These are phyloP conservation scores for Parnassius apollo DNA, from an alignment of 2,888 invertebrate species.

Conservation along the genomic window DNA sequence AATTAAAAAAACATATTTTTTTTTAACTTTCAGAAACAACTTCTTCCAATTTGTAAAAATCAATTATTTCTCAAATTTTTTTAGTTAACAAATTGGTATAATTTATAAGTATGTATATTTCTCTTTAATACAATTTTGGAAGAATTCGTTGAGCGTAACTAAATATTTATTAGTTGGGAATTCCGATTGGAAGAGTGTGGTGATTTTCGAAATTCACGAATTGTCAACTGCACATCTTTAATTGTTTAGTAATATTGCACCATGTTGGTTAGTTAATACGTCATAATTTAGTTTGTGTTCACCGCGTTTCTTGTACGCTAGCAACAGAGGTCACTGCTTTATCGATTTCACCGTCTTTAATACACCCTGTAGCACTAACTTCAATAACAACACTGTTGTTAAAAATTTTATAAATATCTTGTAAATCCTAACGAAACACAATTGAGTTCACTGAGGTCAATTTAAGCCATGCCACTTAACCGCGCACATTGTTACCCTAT, in stretches of 20 bases:
- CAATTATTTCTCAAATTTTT: not conserved
- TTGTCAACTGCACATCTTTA: conserved; percentile 20
- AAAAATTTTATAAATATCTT: conserved; percentile 2
- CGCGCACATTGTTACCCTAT: conserved; percentile 21
- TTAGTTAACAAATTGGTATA: not conserved
- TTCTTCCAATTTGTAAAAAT: not conserved
- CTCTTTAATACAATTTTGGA: conserved; percentile 20
- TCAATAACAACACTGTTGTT: conserved; percentile 26
- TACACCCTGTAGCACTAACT: conserved; percentile 22
- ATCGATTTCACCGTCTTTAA: conserved; percentile 49
- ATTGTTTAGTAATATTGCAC: conserved; percentile 8
- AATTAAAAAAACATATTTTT: too few species aligned
- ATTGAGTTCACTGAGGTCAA: conserved; percentile 14
- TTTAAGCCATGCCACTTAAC: not conserved
- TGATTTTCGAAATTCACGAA: conserved; percentile 22
- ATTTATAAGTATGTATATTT: conserved; percentile 2
- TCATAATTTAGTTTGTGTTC: conserved; percentile 32
- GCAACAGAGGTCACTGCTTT: conserved; percentile 61
- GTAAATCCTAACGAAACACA: conserved; percentile 7
- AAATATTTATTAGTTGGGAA: conserved; percentile 13
- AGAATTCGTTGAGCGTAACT: conserved; percentile 28
- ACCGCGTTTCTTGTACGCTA: conserved; percentile 36
- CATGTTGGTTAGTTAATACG: not conserved
- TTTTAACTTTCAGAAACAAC: not conserved
- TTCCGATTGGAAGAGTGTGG: conserved; percentile 26